Base-by-base conservation (phyloP, 2,797 vertebrate genomes). In the Coranthus polyacanthus region DNA sequence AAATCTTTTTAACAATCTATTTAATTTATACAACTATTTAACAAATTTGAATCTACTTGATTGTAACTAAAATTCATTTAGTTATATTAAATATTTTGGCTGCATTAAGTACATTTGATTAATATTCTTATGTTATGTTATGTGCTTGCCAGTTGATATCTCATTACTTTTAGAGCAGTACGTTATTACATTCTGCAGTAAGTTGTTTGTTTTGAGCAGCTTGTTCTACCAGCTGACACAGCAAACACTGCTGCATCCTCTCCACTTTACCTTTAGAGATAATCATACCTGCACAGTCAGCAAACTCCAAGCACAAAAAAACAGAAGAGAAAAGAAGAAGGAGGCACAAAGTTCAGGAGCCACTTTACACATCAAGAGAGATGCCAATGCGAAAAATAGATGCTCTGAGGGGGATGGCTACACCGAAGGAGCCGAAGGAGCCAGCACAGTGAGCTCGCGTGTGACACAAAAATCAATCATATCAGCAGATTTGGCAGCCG, bases 401-500 rank as follows among this genome's bases (percentile, higher is more conserved):
- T 74, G 41, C 62, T 57, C 32, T n/a, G n/a, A 51, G 54, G n/a
- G 37, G 12, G 29, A 29, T 6, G 37, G 64, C 62, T 20, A 10
- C n/a, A n/a, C n/a, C n/a, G n/a, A n/a, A 63, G 51, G 22, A 59
- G 38, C 44, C 57, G n/a, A n/a, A 17, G 78, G 22, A 64, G 67
- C 29, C 44, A 37, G 43, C 2, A 5, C 12, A 12, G 4, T 0
- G 17, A 32, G 44, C 18, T 22, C 10, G 24, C 44, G 13, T 2
- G 41, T 57, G 75, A 83, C 78, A 78, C 51, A 39, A 56, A 78
- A 80, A 85, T 89, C 89, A 66, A 86, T 88, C 65, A 32, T 44
- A 82, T 80, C 73, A 69, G 81, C 68, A 59, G 62, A 68, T 79
- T 68, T 81, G 79, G 78, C 80, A 84, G 80, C 66, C 29, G 26